These are phyloP conservation scores for Dendrocopos noguchii DNA, from an alignment of 2,113 vertebrate genomes.

Conservation along the genomic window DNA sequence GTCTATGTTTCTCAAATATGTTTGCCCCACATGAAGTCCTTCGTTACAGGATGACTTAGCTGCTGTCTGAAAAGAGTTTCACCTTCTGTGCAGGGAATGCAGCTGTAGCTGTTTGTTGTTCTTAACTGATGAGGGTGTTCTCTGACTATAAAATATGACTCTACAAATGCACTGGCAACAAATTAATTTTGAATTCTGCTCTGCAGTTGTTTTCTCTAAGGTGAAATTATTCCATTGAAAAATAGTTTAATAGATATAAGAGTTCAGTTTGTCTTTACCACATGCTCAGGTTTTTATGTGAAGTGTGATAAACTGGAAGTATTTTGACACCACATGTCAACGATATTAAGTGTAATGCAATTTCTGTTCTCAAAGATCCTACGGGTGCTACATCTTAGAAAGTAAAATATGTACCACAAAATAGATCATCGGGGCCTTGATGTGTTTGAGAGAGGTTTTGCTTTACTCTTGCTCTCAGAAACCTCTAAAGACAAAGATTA, in stretches of 20 bases:
- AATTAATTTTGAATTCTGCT: not conserved
- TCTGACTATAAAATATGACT: not conserved
- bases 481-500: not conserved
- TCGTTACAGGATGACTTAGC: not conserved
- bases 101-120: not conserved
- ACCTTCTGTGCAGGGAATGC: not conserved
- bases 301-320: not conserved
- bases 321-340: not conserved
- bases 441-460: not conserved
- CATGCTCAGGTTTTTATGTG: not conserved
- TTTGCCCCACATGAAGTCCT: not conserved
- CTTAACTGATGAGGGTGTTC: not conserved
- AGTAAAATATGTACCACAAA: not conserved
- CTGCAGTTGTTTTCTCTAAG: not conserved
- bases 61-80: not conserved
- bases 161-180: not conserved
- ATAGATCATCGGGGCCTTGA: not conserved
- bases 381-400: not conserved
- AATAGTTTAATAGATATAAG: not conserved
- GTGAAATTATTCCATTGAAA: not conserved
- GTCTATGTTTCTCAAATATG: not conserved
- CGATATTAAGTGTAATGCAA: not conserved
- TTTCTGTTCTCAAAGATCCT: not conserved
- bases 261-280: not conserved
- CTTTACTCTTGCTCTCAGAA: not conserved